Conservation (phyloP, 2,113 vertebrate species). For the Lanius collurio region DNA sequence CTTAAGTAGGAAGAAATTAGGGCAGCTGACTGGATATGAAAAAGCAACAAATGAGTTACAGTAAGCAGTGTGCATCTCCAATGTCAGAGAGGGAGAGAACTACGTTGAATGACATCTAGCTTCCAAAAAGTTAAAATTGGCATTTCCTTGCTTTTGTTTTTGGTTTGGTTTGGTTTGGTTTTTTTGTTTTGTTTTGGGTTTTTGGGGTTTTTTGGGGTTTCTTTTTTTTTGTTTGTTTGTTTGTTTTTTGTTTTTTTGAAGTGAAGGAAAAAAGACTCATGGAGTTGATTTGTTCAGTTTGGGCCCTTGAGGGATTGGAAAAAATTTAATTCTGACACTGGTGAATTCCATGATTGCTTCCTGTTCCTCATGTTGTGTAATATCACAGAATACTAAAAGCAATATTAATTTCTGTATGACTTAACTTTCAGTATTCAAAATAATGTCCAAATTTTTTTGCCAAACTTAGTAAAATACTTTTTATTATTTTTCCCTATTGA, state of each 20-base stretch:
- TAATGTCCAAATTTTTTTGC: background rate
- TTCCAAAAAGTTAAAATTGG: background rate
- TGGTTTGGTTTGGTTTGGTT: background rate
- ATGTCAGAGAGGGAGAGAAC: background rate
- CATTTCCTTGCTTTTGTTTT: rapidly evolving
- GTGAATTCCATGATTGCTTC: background rate
- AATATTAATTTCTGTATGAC: background rate
- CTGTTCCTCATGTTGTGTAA: background rate
- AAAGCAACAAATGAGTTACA: background rate
- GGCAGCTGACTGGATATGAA: background rate
- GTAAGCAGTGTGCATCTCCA: background rate
- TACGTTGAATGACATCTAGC: background rate
- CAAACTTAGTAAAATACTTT: background rate
- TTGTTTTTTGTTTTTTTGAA: background rate
- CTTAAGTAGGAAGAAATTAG: slow-evolving; percentile 3
- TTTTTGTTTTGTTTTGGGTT: background rate
- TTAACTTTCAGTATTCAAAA: background rate
- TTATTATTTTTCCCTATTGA: background rate
- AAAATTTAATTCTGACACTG: background rate
- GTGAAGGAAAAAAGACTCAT: background rate
- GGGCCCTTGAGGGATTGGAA: background rate
- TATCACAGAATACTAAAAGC: background rate
- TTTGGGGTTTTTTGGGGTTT: no score
- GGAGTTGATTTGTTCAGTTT: background rate
- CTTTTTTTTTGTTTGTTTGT: background rate